Conservation (phyloP, 2,113 vertebrate genomes). For the Brevimyrus niger region DNA sequence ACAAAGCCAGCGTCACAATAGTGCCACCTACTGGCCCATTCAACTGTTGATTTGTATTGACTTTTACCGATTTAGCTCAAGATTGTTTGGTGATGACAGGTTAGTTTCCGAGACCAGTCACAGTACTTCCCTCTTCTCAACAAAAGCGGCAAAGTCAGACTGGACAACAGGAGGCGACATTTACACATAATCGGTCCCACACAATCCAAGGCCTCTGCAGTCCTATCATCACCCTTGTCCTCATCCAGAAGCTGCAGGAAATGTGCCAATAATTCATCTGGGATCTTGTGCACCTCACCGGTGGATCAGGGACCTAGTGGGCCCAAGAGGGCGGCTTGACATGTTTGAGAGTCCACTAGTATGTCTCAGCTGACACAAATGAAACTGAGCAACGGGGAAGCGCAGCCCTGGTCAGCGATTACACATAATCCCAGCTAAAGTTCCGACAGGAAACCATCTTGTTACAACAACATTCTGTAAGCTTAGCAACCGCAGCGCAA, state of each 20-base stretch:
- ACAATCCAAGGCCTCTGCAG: neutral
- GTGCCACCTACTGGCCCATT: neutral
- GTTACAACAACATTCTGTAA: neutral
- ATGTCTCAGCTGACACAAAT: neutral
- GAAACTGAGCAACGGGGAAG: neutral
- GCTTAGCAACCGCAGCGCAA: neutral
- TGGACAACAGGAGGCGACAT: neutral
- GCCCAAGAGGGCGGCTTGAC: neutral
- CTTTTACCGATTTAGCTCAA: neutral
- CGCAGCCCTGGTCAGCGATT: neutral
- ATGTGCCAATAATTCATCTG: neutral
- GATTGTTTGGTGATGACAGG: neutral
- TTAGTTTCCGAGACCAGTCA: neutral
- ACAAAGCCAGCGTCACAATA: neutral
- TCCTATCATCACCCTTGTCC: neutral
- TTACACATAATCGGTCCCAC: neutral
- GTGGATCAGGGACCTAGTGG: neutral
- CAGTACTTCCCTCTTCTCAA: neutral
- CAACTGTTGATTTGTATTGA: neutral
- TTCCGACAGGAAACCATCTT: neutral
- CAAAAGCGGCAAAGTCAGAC: neutral
- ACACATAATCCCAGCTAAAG: neutral
- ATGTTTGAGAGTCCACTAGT: neutral
- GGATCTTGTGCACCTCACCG: neutral
- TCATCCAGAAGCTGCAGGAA: neutral